phyloP scores from a whole-genome alignment of 2,888 invertebrate species.

The Cyrtodaria siliqua region DNA sequence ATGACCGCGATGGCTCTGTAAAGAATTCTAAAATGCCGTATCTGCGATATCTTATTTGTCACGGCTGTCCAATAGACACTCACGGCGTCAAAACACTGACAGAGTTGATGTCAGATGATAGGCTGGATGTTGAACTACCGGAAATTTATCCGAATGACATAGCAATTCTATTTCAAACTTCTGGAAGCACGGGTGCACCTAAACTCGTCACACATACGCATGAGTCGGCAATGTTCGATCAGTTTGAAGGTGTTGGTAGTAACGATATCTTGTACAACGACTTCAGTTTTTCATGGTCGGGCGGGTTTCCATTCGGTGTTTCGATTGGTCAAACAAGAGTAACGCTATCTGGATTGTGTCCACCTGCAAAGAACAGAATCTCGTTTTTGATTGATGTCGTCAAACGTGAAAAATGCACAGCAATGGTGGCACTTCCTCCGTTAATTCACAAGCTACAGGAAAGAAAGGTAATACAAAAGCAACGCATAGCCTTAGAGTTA shows the following conservation, averaged over 20 bases:
- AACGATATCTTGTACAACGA: conserved; percentile 9
- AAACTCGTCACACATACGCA: conserved; percentile 17
- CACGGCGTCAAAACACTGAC: neutral
- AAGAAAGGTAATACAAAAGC: too few relatives aligned
- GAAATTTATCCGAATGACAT: conserved; percentile 8
- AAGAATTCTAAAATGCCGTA: conserved; percentile 22
- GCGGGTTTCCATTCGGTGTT: conserved; percentile 27
- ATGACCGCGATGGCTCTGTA: conserved; percentile 9
- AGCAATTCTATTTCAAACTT: conserved; percentile 26
- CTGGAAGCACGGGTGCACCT: conserved; percentile 37
- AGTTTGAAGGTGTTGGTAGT: neutral
- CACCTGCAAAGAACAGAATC: conserved; percentile 7
- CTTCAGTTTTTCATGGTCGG: conserved; percentile 26
- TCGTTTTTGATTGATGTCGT: conserved; percentile 21
- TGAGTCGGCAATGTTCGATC: neutral
- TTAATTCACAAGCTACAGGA: neutral
- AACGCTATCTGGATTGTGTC: conserved; percentile 19
- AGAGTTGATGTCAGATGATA: neutral
- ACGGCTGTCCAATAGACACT: neutral
- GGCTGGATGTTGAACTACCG: neutral
- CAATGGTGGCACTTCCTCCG: neutral
- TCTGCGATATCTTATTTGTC: conserved; percentile 26
- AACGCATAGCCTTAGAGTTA: too few relatives aligned
- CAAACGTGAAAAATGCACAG: conserved; percentile 11
- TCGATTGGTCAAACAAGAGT: conserved; percentile 30